Base-by-base conservation (phyloP, 2,113 vertebrate species). In the Regulus satrapa region DNA sequence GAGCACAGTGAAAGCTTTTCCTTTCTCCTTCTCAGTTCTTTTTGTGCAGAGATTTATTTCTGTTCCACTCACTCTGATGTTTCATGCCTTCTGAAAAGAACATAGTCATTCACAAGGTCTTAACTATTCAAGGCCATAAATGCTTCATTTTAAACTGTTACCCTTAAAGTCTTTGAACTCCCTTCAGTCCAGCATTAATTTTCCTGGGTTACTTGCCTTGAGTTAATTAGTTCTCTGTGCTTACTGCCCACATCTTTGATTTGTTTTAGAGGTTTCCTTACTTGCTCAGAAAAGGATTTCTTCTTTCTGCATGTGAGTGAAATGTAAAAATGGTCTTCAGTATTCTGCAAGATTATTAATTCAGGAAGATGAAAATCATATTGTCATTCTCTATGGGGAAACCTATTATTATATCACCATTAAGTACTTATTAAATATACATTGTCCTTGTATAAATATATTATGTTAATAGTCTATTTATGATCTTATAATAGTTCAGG, bases 401-500 rank as follows among this genome's bases (percentile, higher is more conserved):
- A 67, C 72, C 67, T 95, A 94, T 94, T 95, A 95, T 95, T 96
- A 94, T 92, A 96, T 92, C 92, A 86, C 59, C 59, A 95, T 95
- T 95, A 93, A 90, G 38, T 83, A 88, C 67, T 92, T 63, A 95
- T 95, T 94, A 96, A 97, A 95, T 88, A 94, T 92, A 67, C 63
- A 90, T 88, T 80, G 91, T 88, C 85, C 59, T 94, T 92, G 67
- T 90, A 94, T 86, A 95, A 96, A 93, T 95, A 92, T 69, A 88
- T 90, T 88, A 94, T 88, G 82, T 21, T 96, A 93, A 93, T 93
- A 83, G 76, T 62, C 55, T 32, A 94, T 90, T 46, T 63, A 93
- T 92, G 85, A 80, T 90, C 63, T 94, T 80, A 80, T 88, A 93
- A 90, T 83, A 74, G 67, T 93, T 88, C 38, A 69, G 75, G 74